Evolutionary conservation across 2,888 invertebrate genomes (phyloP), one percentile per base, ranked within the genome.

Genomic region (Tinea semifulvella): DNA sequence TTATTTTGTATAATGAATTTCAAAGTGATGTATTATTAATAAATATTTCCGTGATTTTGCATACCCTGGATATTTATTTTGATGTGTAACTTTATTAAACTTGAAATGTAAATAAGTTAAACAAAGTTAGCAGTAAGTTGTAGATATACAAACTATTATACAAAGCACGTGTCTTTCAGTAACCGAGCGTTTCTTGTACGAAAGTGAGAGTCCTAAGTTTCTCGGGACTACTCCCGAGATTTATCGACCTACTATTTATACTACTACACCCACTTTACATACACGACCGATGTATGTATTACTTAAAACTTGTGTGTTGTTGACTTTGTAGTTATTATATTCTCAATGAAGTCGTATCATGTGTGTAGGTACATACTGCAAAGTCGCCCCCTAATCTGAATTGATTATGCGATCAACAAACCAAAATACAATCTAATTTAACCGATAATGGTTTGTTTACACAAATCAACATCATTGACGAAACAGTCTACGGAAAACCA

Each of bases 141-240:
- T 31, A 31, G 13, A 31, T 31, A 31, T 31, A 31, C 31, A 31
- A 4, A 11, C 11, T 13, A 14, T 14, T n/a, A 31, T 13, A 36
- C 22, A 17, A 61, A 57, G 60, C 63, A 57, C 66, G 49, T 52
- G 50, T 47, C 48, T 48, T 43, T 47, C 42, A 46, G 56, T 57
- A 58, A 61, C 61, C 65, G 61, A 65, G 61, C 64, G 58, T 67
- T 70, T 67, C 70, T 73, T 66, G 63, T 61, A 60, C 53, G 70
- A 75, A 73, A 75, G 75, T 60, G 75, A 76, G 69, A 75, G 74
- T 73, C 61, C 54, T 18, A 68, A 71, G 73, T 73, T 73, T 70
- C 65, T 63, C 57, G 57, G 57, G 62, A 60, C 56, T 52, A 54
- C 57, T 27, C 58, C 54, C 57, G 56, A 56, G 57, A 59, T 55